Base-by-base conservation (phyloP, 2,888 invertebrate genomes). In the Hirtodrosophila duncani region DNA sequence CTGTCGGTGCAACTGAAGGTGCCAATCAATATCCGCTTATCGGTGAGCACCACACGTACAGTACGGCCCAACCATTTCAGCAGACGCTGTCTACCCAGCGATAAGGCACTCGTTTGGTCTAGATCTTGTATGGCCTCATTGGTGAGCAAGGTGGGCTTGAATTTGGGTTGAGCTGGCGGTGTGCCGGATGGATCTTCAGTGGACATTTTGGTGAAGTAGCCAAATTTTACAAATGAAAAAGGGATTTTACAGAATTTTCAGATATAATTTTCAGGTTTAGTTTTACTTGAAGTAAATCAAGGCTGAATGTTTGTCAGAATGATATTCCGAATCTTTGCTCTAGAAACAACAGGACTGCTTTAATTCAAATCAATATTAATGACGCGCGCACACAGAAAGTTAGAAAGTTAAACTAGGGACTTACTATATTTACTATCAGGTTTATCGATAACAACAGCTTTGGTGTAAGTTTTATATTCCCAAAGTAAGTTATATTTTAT, bases 1-100 rank as follows among this genome's bases (percentile, higher is more conserved):
- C 23, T 63, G 39, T 74, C 70, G 14, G 74, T 69, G 34, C 66
- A 74, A 11, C 74, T 56, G 5, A 69, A 69, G 14, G 56, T 39
- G 3, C 68, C 74, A 9, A 59, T 42, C 7, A 65, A 10, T 0
- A 27, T 31, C 16, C 27, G 7, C 21, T 57, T 38, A 9, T 59
- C 66, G 13, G 36, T 39, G 10, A 74, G 31, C 0, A 38, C 59
- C 2, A 74, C 38, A 1, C 67, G 55, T 2, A 66, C 50, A 7
- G 29, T 17, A 14, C 44, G 49, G 1, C 66, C 69, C 29, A 69
- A 29, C 67, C 53, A 75, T 3, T 52, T 44, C 16, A 39, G 53
- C 0, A 67, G 27, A 6, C 30, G 59, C 9, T 16, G 13, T 1
- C 58, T 27, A 0, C 59, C 59, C 2, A 10, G 36, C 8, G 14